Percentiles rank a stretch among this genome's conserved stretches.
phyloP scores from a whole-genome alignment of 2,797 vertebrate genomes.

The Silurus aristotelis region DNA sequence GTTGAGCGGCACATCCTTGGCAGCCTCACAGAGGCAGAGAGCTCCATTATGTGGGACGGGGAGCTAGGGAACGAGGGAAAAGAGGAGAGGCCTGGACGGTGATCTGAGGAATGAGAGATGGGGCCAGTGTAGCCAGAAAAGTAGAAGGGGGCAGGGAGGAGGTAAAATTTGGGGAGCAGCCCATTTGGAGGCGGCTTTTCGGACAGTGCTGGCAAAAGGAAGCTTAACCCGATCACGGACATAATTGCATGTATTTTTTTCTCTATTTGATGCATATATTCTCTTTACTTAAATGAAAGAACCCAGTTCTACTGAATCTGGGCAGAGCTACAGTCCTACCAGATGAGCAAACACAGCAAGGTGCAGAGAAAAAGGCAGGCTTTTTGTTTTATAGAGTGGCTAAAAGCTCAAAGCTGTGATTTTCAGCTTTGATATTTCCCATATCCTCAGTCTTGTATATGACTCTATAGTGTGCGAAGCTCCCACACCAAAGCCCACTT shows the following conservation, averaged over 20 bases:
- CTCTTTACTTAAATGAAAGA: slow-evolving; percentile 76
- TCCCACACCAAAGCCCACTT: slow-evolving; percentile 42
- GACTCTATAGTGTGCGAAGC: slow-evolving; percentile 40
- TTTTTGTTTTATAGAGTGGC: slow-evolving; percentile 47
- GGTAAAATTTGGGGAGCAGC: slow-evolving; percentile 45
- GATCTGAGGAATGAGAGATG: slow-evolving; percentile 61
- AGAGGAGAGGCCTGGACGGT: slow-evolving; percentile 57
- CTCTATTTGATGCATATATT: slow-evolving; percentile 82
- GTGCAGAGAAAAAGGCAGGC: slow-evolving; percentile 37
- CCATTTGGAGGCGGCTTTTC: slow-evolving; percentile 67
- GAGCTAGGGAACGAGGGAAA: slow-evolving; percentile 55
- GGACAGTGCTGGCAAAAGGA: slow-evolving; percentile 69
- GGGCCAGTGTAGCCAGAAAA: slow-evolving; percentile 55
- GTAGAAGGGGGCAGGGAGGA: slow-evolving; percentile 40
- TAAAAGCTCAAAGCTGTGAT: slow-evolving; percentile 45
- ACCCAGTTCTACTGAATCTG: slow-evolving; percentile 26
- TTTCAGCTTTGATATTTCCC: slow-evolving; percentile 48
- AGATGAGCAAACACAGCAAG: slow-evolving; percentile 59
- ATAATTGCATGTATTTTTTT: slow-evolving; percentile 75
- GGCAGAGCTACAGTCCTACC: slow-evolving; percentile 42
- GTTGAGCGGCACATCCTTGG: slow-evolving; percentile 71
- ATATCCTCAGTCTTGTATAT: slow-evolving; percentile 39
- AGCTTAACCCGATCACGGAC: slow-evolving; percentile 78
- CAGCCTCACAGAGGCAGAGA: slow-evolving; percentile 72
- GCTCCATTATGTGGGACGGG: slow-evolving; percentile 78